These are phyloP conservation scores for Thermophis baileyi DNA, from an alignment of 2,113 vertebrate genomes.

Conservation along the genomic window DNA sequence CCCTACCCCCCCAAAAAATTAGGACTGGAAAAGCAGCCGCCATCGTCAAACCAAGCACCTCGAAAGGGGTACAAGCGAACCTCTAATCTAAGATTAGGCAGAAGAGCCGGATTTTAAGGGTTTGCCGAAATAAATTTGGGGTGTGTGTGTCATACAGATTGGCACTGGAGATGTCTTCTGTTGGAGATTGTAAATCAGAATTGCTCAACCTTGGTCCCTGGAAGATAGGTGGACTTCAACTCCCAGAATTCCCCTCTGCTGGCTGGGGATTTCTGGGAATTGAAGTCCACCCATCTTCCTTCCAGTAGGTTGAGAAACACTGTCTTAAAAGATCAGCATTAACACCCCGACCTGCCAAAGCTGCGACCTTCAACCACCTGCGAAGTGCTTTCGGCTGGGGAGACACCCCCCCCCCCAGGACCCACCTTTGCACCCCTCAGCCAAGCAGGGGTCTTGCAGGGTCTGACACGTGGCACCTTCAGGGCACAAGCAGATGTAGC, in stretches of 20 bases:
- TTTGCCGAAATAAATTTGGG: not conserved
- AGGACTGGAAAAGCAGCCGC: not conserved
- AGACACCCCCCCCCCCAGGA: not conserved
- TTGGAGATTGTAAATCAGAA: not conserved
- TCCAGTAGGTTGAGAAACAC: not conserved
- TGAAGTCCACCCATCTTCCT: not conserved
- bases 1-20: too few species aligned
- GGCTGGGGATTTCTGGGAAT: not conserved
- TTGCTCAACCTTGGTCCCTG: not conserved
- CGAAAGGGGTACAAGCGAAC: too few species aligned
- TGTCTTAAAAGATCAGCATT: not conserved
- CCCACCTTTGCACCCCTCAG: not conserved
- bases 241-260: not conserved
- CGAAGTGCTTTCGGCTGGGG: not conserved
- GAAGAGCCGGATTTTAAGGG: not conserved
- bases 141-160: not conserved
- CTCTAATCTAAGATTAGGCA: not conserved
- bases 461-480: not conserved
- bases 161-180: not conserved
- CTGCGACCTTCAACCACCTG: not conserved
- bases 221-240: not conserved
- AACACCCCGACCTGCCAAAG: not conserved
- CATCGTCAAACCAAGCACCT: not conserved
- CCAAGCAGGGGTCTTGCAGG: not conserved
- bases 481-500: constrained; percentile 11